Conservation (phyloP, 2,888 invertebrate species). For the Drosophila hawaiiensis region DNA sequence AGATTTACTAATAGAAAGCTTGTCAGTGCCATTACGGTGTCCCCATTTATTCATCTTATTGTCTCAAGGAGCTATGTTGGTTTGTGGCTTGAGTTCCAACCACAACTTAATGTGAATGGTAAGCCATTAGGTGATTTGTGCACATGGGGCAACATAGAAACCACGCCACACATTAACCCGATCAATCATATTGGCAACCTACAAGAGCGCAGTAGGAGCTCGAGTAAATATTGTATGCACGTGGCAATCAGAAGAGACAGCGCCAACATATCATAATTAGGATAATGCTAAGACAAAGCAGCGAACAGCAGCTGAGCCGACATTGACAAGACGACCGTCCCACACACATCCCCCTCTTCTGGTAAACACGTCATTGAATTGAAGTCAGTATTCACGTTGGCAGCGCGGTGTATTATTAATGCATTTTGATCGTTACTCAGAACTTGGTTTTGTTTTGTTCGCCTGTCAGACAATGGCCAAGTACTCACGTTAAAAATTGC, state of each 20-base stretch:
- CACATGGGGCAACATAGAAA: neutral
- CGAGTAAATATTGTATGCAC: constrained; percentile 39
- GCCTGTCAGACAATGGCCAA: constrained; percentile 39
- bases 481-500: constrained; percentile 33
- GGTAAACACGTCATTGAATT: neutral
- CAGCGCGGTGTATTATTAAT: constrained; percentile 65
- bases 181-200: constrained; percentile 50
- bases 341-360: neutral
- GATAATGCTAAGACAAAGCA: constrained; percentile 64
- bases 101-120: neutral
- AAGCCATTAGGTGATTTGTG: constrained; percentile 28
- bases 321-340: constrained; percentile 44
- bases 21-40: neutral
- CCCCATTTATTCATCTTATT: neutral
- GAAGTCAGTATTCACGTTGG: constrained; percentile 30
- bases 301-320: constrained; percentile 36
- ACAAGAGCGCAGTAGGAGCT: constrained; percentile 26
- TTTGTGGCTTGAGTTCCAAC: neutral
- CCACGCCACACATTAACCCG: constrained; percentile 20
- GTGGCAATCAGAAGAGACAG: constrained; percentile 46
- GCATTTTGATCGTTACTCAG: constrained; percentile 49
- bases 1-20: neutral
- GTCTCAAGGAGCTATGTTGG: neutral
- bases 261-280: constrained; percentile 62
- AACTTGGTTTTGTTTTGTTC: constrained; percentile 15